Conservation (phyloP, 2,797 vertebrate genomes). For the Protosalanx chinensis region DNA sequence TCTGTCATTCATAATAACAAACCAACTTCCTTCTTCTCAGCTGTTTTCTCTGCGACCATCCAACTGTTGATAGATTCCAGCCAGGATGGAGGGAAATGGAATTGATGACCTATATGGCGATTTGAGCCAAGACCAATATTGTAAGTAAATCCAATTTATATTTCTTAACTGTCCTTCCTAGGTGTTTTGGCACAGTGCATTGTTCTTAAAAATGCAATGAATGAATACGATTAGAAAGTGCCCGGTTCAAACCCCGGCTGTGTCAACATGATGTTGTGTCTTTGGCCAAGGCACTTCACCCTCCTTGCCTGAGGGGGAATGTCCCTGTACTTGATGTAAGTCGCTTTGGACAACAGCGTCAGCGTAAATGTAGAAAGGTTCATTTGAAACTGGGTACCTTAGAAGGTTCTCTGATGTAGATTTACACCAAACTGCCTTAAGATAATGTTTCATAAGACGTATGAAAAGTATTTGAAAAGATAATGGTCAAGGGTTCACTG, state of each 20-base stretch:
- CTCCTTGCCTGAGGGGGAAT: no score
- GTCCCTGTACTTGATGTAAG: no score
- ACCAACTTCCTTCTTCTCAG: neutral
- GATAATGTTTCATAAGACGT: no score
- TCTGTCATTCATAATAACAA: neutral
- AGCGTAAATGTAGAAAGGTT: no score
- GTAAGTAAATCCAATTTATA: constrained; percentile 29
- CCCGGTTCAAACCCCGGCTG: no score
- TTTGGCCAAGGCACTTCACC: no score
- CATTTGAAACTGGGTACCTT: no score
- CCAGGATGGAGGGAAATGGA: constrained; percentile 38
- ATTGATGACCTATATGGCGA: constrained; percentile 49
- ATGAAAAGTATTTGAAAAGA: neutral
- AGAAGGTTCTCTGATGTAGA: no score
- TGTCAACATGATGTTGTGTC: no score
- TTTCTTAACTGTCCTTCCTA: neutral
- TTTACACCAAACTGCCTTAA: no score
- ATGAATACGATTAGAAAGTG: no score
- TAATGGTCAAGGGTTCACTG: neutral
- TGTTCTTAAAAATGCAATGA: neutral
- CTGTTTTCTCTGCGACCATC: neutral
- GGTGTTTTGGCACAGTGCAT: neutral
- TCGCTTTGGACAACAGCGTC: no score
- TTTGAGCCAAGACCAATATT: constrained; percentile 14
- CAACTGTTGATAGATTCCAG: neutral